phyloP scores from a whole-genome alignment of 2,797 vertebrate genomes.

The Anniella stebbinsi region DNA sequence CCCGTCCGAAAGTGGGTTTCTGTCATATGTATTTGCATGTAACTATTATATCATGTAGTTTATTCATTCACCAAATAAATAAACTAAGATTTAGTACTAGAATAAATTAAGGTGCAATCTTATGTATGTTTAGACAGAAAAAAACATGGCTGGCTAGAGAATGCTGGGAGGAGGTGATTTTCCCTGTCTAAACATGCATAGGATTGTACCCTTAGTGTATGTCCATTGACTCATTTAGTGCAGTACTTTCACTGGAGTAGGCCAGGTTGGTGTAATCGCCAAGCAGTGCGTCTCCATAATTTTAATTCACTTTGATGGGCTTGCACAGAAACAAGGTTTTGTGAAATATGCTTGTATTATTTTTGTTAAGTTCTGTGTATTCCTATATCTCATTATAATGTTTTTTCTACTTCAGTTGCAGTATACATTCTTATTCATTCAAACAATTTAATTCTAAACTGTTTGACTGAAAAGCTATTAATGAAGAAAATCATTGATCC shows the following conservation, averaged over 20 bases:
- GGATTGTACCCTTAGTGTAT: background rate
- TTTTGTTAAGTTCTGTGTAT: background rate
- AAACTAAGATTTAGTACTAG: background rate
- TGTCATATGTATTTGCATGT: background rate
- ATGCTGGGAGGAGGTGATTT: too few species aligned
- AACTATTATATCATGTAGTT: background rate
- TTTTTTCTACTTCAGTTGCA: slow-evolving; percentile 35
- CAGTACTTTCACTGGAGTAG: background rate
- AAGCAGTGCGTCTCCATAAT: background rate
- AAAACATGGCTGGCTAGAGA: too few species aligned
- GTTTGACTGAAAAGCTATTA: slow-evolving; percentile 47
- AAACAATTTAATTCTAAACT: slow-evolving; percentile 37
- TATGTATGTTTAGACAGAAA: too few species aligned
- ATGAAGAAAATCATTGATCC: slow-evolving; percentile 41
- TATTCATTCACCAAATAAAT: background rate
- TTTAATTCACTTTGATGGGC: background rate
- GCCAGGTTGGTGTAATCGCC: background rate
- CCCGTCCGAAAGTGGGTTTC: background rate
- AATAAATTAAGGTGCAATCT: background rate
- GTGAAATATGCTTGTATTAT: background rate
- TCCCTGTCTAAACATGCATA: too few species aligned
- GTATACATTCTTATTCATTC: slow-evolving; percentile 41
- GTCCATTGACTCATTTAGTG: background rate
- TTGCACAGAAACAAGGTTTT: background rate
- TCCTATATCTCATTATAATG: background rate